A percentile compares a stretch with the other conserved stretches of the same genome.
Conservation (phyloP, 2,888 invertebrate species). For the Nebria brevicollis region DNA sequence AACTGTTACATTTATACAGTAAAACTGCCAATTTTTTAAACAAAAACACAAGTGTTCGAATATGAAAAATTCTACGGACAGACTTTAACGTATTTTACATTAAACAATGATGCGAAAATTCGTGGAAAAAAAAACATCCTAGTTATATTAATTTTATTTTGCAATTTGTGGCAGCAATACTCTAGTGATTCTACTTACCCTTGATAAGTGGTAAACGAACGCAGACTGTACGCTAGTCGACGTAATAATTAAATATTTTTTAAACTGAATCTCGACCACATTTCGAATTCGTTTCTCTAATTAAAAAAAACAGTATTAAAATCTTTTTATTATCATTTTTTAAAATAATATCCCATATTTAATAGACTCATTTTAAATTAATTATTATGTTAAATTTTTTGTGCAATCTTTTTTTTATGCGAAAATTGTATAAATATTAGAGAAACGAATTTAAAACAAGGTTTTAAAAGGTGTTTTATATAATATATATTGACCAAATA, state of each 20-base stretch:
- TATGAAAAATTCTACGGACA: conserved; percentile 32
- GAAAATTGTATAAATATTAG: not conserved
- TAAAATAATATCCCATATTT: too few species aligned
- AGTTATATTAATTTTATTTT: conserved; percentile 32
- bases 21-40: conserved; percentile 42
- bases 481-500: conserved; percentile 45
- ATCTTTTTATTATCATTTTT: too few species aligned
- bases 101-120: conserved; percentile 33
- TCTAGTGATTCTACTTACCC: conserved; percentile 40
- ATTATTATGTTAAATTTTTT: not conserved
- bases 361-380: too few species aligned
- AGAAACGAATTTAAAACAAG: conserved; percentile 31
- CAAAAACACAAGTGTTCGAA: conserved; percentile 32
- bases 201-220: conserved; percentile 28
- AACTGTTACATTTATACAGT: conserved; percentile 32
- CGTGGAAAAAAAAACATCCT: conserved; percentile 15
- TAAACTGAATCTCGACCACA: conserved; percentile 34
- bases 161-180: conserved; percentile 42
- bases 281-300: conserved; percentile 29
- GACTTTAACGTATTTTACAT: conserved; percentile 43
- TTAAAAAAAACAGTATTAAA: not conserved
- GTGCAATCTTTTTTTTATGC: not conserved
- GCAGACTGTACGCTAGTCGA: conserved; percentile 43
- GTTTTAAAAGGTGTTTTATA: conserved; percentile 13
- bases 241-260: conserved; percentile 28